A percentile compares a stretch with the other conserved stretches of the same genome.
Conservation (phyloP, 2,113 vertebrate genomes). For the Malurus alboscapulatus region DNA sequence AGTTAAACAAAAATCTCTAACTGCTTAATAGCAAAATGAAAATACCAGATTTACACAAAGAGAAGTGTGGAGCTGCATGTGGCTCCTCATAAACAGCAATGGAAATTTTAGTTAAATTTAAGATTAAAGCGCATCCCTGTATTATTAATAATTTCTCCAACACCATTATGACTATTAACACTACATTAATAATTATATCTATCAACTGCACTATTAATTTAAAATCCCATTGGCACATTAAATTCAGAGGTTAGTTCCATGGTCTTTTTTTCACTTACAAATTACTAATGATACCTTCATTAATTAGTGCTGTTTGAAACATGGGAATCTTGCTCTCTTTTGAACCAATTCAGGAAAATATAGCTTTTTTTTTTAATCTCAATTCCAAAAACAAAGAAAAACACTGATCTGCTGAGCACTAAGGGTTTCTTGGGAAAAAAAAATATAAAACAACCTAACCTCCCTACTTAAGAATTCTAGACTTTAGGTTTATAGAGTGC, state of each 20-base stretch:
- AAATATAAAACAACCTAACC: rapidly evolving
- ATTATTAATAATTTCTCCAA: not conserved
- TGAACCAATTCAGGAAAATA: not conserved
- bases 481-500: not conserved
- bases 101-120: not conserved
- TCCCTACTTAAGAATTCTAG: not conserved
- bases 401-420: not conserved
- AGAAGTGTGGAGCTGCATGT: not conserved
- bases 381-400: not conserved
- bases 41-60: not conserved
- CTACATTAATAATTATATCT: not conserved
- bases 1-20: not conserved
- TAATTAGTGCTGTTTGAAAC: not conserved
- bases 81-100: not conserved
- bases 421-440: not conserved
- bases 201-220: not conserved
- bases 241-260: not conserved
- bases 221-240: not conserved
- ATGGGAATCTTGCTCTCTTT: not conserved
- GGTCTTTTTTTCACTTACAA: not conserved
- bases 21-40: not conserved
- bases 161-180: not conserved
- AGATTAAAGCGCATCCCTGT: not conserved
- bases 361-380: not conserved
- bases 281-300: not conserved